Base-by-base conservation (phyloP, 1,140 invertebrate genomes). In the Radopholus similis region DNA sequence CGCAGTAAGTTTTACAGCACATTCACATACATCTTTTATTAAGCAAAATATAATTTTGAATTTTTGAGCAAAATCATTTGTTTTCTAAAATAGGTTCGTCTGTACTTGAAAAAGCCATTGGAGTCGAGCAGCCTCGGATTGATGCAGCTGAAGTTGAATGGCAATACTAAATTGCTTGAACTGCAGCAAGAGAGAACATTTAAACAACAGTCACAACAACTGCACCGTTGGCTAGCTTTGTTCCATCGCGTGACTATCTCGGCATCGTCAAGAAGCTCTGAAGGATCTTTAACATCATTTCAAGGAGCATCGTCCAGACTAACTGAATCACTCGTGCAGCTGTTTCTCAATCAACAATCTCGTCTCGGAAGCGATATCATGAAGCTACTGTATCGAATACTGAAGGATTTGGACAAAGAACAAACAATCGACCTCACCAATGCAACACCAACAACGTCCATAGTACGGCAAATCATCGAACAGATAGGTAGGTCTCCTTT, bases 401-500 rank as follows among this genome's bases (percentile, higher is more conserved):
- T 54, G 18, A 28, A 32, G 30, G 51, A 54, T 6, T 32, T 54
- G 30, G 51, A 54, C 5, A 54, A 28, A 32, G 18, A 54, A n/a
- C n/a, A n/a, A 18, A 4, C 18, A 15, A 15, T 21, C 35, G 2
- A 13, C 4, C 18, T 23, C 6, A 18, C 38, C 15, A 67, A 70
- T 58, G 15, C 49, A 23, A 8, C 71, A 23, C 42, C 53, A 18
- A 44, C 71, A 13, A 55, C 26, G 18, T 73, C 71, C 6, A 15
- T 71, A 13, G 40, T 71, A 5, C 38, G 37, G 28, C 26, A 63
- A 9, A 55, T 71, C 18, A 57, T 74, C 26, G 38, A 73, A 18
- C 54, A 71, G 44, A 42, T 71, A 28, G 15, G 66, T 68, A 40
- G 21, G 64, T 65, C n/a, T 66, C 2, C 28, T 38, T 30, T n/a